Conservation (phyloP, 2,797 vertebrate species). For the Epinephelus coioides region DNA sequence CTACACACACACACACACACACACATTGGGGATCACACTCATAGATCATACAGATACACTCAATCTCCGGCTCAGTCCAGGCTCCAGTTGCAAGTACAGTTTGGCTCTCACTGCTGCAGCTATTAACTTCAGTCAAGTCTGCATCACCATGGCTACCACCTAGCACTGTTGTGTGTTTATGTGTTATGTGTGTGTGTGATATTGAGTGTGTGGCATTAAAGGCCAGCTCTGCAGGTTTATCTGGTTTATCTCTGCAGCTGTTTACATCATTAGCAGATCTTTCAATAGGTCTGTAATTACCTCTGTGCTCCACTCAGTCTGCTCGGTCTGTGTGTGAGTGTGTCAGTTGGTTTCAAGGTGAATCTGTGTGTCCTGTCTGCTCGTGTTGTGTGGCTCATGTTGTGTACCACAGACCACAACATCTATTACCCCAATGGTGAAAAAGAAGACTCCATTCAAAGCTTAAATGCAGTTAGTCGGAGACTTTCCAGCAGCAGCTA, state of each 20-base stretch:
- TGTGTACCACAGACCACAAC: not conserved
- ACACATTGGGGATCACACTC: not conserved
- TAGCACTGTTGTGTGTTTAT: constrained; percentile 18
- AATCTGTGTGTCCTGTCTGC: not conserved
- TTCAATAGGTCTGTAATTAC: constrained; percentile 62
- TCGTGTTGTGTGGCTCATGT: not conserved
- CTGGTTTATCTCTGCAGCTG: constrained; percentile 67
- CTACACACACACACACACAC: not conserved
- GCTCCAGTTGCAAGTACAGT: constrained; percentile 38
- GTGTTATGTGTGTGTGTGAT: not conserved
- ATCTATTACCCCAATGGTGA: not conserved
- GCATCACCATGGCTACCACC: constrained; percentile 50
- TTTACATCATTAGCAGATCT: constrained; percentile 52
- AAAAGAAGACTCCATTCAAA: constrained; percentile 5
- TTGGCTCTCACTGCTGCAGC: constrained; percentile 29
- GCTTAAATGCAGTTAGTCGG: constrained; percentile 2
- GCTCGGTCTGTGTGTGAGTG: not conserved
- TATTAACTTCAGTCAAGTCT: constrained; percentile 49
- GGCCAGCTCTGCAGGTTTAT: constrained; percentile 74
- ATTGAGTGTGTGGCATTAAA: constrained; percentile 14
- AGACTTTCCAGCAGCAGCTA: not conserved
- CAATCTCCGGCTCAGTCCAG: not conserved
- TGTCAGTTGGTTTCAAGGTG: constrained; percentile 21
- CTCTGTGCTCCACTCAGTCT: constrained; percentile 15
- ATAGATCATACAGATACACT: not conserved